phyloP scores from a whole-genome alignment of 1,140 invertebrate genomes.

The Drosophila grimshawi region DNA sequence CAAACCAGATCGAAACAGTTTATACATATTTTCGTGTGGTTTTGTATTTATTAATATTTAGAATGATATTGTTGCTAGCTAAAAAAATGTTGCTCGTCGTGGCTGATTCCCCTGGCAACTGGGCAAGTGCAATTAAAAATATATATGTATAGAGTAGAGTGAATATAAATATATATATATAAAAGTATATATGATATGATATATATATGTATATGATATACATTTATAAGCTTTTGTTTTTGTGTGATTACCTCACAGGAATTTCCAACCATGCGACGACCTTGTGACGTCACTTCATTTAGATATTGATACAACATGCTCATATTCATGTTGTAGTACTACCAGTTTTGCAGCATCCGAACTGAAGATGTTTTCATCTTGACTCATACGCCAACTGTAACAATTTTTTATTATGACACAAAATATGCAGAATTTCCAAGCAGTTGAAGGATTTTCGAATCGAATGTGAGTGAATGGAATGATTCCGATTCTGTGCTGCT shows the following conservation, averaged over 20 bases:
- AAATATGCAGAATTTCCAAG: conserved; percentile 1
- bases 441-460: neutral
- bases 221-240: conserved; percentile 30
- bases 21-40: conserved; percentile 13
- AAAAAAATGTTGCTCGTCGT: conserved; percentile 48
- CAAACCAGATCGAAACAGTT: conserved; percentile 67
- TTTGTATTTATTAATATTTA: conserved; percentile 12
- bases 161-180: conserved; percentile 25
- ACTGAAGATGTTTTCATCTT: conserved; percentile 16
- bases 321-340: conserved; percentile 31
- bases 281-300: conserved; percentile 68
- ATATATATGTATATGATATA: conserved; percentile 32
- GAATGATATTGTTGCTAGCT: conserved; percentile 37
- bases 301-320: conserved; percentile 43
- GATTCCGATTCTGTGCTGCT: conserved; percentile 18
- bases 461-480: neutral
- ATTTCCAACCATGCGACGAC: conserved; percentile 68
- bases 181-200: neutral
- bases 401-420: conserved; percentile 18
- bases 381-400: conserved; percentile 26
- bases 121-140: conserved; percentile 58
- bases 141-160: conserved; percentile 27
- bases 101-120: conserved; percentile 42
- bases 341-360: conserved; percentile 54
- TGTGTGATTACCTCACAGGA: conserved; percentile 52